Percentiles rank a stretch among this genome's conserved stretches.
phyloP scores from a whole-genome alignment of 2,113 vertebrate genomes.

The Chitala chitala region DNA sequence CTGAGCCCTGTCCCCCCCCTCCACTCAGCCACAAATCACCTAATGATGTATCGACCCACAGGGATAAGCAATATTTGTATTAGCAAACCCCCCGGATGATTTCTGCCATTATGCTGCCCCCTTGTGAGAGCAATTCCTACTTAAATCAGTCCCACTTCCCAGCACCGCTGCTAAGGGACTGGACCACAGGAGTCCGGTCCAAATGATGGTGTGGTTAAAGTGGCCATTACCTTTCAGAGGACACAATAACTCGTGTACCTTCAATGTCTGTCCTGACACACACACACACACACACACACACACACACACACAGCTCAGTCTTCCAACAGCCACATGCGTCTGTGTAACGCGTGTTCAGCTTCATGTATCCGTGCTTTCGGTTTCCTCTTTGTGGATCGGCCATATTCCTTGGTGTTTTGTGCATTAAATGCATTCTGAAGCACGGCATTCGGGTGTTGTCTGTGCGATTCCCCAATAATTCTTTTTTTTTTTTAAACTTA shows the following conservation, averaged over 20 bases:
- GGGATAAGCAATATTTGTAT: not conserved
- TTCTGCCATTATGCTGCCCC: not conserved
- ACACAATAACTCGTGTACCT: not conserved
- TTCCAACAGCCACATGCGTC: no score
- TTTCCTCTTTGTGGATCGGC: no score
- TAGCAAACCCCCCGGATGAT: not conserved
- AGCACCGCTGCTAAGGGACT: no score
- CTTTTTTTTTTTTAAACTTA: no score
- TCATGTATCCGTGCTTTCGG: no score
- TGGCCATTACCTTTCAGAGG: not conserved
- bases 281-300: not conserved
- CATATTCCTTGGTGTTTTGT: no score
- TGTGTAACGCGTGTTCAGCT: no score
- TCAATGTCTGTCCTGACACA: not conserved
- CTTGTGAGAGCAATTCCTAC: not conserved
- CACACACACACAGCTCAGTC: not conserved
- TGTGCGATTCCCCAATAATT: no score
- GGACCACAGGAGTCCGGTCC: not conserved
- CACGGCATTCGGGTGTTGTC: no score
- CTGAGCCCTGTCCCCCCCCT: not conserved
- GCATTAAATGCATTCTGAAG: no score
- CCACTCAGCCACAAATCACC: not conserved
- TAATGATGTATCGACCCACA: slow-evolving; percentile 13
- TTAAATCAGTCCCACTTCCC: not conserved
- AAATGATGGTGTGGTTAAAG: not conserved